Evolutionary conservation across 2,888 invertebrate species (phyloP).

Genomic region (Caradrina clavipalpis): DNA sequence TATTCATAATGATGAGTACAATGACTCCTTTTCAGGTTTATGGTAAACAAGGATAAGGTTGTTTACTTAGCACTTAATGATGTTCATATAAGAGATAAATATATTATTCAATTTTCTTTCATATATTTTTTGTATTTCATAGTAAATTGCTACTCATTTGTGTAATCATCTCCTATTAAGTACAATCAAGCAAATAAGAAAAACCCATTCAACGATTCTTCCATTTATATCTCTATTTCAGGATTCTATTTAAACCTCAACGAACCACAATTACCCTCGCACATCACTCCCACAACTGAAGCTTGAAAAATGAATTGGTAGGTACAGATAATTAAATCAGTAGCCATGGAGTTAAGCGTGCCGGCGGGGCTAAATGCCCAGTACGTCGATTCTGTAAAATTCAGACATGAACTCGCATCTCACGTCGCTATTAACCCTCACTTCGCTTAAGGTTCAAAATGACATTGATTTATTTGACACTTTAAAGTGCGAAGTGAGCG

Average conservation of each 20-base stretch:
- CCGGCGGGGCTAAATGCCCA: constrained; percentile 59
- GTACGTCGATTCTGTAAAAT: too few species aligned
- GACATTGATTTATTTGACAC: too few species aligned
- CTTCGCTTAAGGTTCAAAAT: too few species aligned
- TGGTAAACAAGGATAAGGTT: background rate
- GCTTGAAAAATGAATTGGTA: constrained; percentile 59
- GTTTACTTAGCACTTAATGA: background rate
- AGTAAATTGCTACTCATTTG: background rate
- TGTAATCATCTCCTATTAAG: background rate
- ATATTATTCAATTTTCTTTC: background rate
- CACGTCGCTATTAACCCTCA: too few species aligned
- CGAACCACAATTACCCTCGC: constrained; percentile 26
- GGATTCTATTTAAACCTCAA: constrained; percentile 10
- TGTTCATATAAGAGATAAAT: background rate
- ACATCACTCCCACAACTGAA: constrained; percentile 34
- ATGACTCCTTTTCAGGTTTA: too few species aligned
- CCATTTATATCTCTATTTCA: background rate
- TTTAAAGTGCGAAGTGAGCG: too few species aligned
- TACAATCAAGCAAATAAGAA: constrained; percentile 6
- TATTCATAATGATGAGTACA: too few species aligned
- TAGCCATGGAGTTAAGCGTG: constrained; percentile 53
- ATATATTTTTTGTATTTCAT: background rate
- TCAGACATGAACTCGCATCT: too few species aligned
- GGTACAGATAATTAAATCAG: constrained; percentile 58
- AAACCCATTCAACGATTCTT: background rate